phyloP scores from a whole-genome alignment of 2,797 vertebrate species.

The Urophycis tenuis region DNA sequence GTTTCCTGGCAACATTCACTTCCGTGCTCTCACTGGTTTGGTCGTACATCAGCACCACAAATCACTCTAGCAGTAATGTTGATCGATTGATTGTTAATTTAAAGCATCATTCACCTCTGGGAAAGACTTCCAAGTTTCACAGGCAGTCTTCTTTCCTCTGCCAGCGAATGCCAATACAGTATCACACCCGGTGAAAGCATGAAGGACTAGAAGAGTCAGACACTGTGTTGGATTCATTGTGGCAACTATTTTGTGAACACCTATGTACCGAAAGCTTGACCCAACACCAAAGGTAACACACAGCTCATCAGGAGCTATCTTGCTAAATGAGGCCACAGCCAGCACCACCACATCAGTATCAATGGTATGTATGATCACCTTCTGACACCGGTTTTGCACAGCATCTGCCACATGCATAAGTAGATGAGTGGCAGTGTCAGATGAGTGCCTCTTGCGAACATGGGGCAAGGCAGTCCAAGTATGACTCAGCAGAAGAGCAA shows the following conservation, averaged over 20 bases:
- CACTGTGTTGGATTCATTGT: constrained; percentile 8
- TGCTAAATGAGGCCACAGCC: constrained; percentile 9
- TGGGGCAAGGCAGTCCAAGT: not conserved
- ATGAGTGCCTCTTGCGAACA: not conserved
- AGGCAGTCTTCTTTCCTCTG: no score
- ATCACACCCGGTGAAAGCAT: not conserved
- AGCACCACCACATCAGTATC: constrained; percentile 9
- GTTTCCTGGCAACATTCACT: not conserved
- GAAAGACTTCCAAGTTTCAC: no score
- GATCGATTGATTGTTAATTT: no score
- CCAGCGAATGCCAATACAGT: no score
- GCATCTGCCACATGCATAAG: constrained; percentile 1
- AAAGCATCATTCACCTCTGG: no score
- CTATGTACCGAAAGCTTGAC: constrained; percentile 8
- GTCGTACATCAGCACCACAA: not conserved
- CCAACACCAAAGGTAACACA: constrained; percentile 12
- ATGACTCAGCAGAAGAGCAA: constrained; percentile 1
- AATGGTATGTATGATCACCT: constrained; percentile 8
- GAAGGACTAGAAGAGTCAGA: not conserved
- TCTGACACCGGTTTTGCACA: constrained; percentile 2
- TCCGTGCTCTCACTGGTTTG: no score
- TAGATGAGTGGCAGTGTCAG: not conserved
- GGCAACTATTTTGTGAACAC: constrained; percentile 9
- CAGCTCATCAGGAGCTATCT: no score
- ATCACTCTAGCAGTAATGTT: not conserved